Conservation (phyloP, 2,888 invertebrate genomes). For the Vandiemenella viatica region DNA sequence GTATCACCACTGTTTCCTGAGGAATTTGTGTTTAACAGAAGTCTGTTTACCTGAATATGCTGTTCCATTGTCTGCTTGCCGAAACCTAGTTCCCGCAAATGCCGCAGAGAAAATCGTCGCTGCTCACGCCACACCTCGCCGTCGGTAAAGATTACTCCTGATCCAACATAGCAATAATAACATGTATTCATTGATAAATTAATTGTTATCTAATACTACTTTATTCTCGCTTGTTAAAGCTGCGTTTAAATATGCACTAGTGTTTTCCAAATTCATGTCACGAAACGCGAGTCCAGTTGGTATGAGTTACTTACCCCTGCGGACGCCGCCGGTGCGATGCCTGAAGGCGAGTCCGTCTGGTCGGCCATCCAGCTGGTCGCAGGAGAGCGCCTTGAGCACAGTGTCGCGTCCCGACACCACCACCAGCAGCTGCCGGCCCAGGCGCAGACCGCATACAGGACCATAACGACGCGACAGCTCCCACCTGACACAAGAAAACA, state of each 20-base stretch:
- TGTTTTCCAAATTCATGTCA: no score
- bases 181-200: no score
- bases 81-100: slow-evolving; percentile 14
- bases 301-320: slow-evolving; percentile 38
- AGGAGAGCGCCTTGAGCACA: slow-evolving; percentile 36
- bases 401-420: slow-evolving; percentile 45
- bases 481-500: no score
- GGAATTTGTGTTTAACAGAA: no score
- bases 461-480: slow-evolving; percentile 43
- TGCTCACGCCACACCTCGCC: slow-evolving; percentile 13
- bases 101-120: slow-evolving; percentile 10
- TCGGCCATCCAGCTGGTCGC: slow-evolving; percentile 45
- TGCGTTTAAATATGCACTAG: no score
- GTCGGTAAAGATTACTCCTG: slow-evolving; percentile 14
- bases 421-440: slow-evolving; percentile 52
- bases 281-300: no score
- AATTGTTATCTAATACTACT: no score
- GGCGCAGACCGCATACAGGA: slow-evolving; percentile 53
- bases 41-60: no score
- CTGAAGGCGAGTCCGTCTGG: slow-evolving; percentile 49
- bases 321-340: slow-evolving; percentile 45
- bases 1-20: no score
- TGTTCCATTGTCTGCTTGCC: slow-evolving; percentile 12
- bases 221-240: no score
- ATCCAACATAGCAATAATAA: background rate